Evolutionary conservation across 2,797 vertebrate genomes (phyloP).

Genomic region (Mus spretus): DNA sequence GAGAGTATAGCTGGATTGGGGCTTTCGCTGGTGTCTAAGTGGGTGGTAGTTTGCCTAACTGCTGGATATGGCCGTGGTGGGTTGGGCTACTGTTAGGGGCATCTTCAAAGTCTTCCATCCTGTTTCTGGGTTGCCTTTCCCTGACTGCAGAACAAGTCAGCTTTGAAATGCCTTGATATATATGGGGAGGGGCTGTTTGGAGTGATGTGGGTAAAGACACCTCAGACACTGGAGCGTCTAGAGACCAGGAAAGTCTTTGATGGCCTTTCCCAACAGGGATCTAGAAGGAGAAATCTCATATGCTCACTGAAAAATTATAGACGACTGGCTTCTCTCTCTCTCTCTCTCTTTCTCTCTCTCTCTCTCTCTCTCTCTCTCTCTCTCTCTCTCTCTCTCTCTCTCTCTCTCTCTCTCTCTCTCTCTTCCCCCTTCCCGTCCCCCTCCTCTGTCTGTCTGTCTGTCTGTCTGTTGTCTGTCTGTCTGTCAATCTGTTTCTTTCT

Average conservation of each 20-base stretch:
- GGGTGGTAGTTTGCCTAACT: not conserved
- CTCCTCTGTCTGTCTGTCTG: not conserved
- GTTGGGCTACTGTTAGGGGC: not conserved
- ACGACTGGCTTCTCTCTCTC: not conserved
- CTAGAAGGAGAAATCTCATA: not conserved
- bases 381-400: not conserved
- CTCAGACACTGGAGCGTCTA: not conserved
- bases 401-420: not conserved
- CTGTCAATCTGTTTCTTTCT: not conserved
- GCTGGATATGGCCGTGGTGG: not conserved
- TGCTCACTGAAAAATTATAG: not conserved
- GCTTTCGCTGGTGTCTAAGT: not conserved
- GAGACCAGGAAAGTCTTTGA: not conserved
- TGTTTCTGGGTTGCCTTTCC: not conserved
- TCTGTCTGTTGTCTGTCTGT: not conserved
- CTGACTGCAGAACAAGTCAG: not conserved
- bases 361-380: not conserved
- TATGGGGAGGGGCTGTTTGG: not conserved
- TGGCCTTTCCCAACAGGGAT: not conserved
- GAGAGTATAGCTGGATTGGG: not conserved
- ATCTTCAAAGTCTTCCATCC: not conserved
- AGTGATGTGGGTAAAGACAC: not conserved
- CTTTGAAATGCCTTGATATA: not conserved
- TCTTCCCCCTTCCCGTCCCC: no score
- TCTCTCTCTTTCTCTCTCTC: no score